phyloP scores from a whole-genome alignment of 2,113 vertebrate species.

The Ploceus nigricollis region DNA sequence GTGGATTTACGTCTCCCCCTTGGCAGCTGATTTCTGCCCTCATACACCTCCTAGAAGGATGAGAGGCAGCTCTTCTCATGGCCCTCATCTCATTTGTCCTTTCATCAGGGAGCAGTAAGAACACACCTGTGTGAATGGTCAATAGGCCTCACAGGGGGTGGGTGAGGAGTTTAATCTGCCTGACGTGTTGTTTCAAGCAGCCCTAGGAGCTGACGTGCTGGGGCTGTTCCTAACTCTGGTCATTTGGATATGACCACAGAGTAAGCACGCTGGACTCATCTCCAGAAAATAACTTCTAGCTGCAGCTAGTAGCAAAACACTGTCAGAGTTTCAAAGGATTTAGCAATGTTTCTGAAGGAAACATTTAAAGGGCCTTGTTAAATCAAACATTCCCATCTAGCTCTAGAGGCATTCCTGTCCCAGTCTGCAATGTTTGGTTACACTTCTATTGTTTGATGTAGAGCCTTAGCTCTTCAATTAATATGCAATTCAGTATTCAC shows the following conservation, averaged over 20 bases:
- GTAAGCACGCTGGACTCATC: conserved; percentile 8
- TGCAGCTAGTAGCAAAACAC: conserved; percentile 47
- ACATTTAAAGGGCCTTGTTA: conserved; percentile 44
- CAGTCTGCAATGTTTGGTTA: conserved; percentile 11
- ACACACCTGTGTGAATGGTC: neutral
- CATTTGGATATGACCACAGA: neutral
- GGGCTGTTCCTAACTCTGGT: neutral
- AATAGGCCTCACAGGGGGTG: neutral
- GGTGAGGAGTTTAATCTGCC: neutral
- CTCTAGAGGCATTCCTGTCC: conserved; percentile 28
- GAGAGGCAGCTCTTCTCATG: neutral
- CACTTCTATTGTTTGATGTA: conserved; percentile 10
- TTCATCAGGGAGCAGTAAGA: neutral
- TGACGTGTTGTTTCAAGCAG: neutral
- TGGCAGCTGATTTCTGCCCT: neutral
- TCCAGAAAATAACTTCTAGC: conserved; percentile 34
- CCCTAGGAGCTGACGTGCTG: neutral
- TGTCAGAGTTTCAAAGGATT: conserved; percentile 32
- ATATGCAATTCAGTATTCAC: conserved; percentile 36
- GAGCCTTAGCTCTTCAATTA: conserved; percentile 49
- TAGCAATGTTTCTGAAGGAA: conserved; percentile 38
- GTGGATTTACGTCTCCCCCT: neutral
- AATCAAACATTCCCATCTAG: conserved; percentile 28
- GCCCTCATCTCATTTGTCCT: neutral
- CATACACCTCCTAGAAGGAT: neutral